These are phyloP conservation scores for Somateria mollissima DNA, from an alignment of 2,797 vertebrate species.

Conservation along the genomic window DNA sequence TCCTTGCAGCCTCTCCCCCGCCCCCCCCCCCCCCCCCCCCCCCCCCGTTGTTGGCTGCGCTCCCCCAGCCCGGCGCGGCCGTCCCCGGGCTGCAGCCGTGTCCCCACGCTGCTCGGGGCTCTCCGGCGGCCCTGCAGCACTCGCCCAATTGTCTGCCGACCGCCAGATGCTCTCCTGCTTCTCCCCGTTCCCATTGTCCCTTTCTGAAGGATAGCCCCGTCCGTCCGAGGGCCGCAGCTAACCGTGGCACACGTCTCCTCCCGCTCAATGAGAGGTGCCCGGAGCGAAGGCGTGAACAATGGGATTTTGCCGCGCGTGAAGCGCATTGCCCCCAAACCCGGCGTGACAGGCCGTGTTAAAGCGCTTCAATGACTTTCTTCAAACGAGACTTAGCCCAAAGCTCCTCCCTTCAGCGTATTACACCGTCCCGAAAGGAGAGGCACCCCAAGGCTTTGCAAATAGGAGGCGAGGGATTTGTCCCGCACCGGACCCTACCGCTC, in stretches of 20 bases:
- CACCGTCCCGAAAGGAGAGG: not conserved
- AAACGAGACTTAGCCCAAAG: slow-evolving; percentile 29
- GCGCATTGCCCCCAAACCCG: slow-evolving; percentile 35
- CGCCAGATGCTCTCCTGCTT: slow-evolving; percentile 51
- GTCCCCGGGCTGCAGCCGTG: not conserved
- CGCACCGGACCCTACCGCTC: not conserved
- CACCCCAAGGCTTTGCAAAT: not conserved
- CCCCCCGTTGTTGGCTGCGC: not conserved
- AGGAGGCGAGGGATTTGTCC: not conserved
- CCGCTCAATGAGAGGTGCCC: slow-evolving; percentile 42
- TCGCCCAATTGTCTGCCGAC: slow-evolving; percentile 30
- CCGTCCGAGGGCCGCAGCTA: slow-evolving; percentile 8
- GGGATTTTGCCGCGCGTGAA: slow-evolving; percentile 56
- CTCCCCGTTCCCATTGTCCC: slow-evolving; percentile 29
- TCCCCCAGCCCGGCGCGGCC: not conserved
- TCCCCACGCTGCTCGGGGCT: slow-evolving; percentile 2
- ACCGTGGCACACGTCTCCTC: slow-evolving; percentile 65
- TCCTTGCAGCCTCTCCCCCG: not conserved
- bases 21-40: too few species aligned
- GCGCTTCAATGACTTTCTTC: slow-evolving; percentile 60
- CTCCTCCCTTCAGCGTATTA: slow-evolving; percentile 9
- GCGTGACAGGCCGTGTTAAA: slow-evolving; percentile 52
- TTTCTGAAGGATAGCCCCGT: not conserved
- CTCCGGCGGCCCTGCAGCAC: not conserved
- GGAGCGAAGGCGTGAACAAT: slow-evolving; percentile 57